These are phyloP conservation scores for Benitochromis conjunctus DNA, from an alignment of 2,113 vertebrate genomes.

Conservation along the genomic window DNA sequence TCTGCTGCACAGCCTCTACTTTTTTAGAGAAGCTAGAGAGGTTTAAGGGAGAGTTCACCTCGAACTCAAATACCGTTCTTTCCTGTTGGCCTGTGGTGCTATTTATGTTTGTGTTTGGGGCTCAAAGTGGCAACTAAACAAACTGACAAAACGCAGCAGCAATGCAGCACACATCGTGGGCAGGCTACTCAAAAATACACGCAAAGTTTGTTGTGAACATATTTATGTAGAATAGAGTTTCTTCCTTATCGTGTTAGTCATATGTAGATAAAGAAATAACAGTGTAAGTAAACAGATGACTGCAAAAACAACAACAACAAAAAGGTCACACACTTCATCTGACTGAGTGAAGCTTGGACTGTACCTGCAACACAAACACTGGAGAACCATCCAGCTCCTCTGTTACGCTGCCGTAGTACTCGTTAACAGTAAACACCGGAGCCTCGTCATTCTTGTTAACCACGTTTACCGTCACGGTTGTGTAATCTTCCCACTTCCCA, in stretches of 20 bases:
- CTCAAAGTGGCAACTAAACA: not conserved
- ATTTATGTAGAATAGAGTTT: not conserved
- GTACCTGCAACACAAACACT: constrained; percentile 86
- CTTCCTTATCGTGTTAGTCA: not conserved
- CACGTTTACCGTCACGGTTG: constrained; percentile 76
- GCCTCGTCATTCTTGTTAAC: constrained; percentile 89
- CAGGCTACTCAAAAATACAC: no score
- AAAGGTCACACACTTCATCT: not conserved
- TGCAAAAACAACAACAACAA: not conserved
- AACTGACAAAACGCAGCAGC: not conserved
- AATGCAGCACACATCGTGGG: not conserved
- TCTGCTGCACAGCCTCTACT: not conserved
- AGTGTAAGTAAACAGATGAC: not conserved
- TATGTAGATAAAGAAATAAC: not conserved
- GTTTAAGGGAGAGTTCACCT: not conserved
- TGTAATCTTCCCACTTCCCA: constrained; percentile 88
- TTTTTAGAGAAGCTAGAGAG: not conserved
- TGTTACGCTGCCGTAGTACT: constrained; percentile 85
- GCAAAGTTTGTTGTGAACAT: not conserved
- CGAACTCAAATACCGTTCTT: not conserved
- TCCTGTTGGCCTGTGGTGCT: not conserved
- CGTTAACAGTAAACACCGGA: constrained; percentile 81
- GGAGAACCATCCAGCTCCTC: constrained; percentile 83
- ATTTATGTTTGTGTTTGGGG: not conserved
- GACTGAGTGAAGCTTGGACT: not conserved